Percentiles rank a stretch among this genome's conserved stretches.
Conservation (phyloP, 2,113 vertebrate genomes). For the Rhagologus leucostigma region DNA sequence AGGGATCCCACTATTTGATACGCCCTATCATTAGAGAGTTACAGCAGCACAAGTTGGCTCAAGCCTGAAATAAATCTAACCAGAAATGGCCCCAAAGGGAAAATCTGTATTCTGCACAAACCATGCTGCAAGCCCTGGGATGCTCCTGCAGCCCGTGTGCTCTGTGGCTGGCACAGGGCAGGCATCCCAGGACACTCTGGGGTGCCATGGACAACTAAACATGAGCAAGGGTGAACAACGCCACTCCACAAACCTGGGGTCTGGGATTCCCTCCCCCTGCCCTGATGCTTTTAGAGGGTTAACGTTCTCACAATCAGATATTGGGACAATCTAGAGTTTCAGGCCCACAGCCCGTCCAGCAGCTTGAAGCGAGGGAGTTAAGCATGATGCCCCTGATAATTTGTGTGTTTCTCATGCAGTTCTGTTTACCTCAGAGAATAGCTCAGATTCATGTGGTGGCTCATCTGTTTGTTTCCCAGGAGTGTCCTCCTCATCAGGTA, state of each 20-base stretch:
- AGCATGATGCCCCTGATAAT: conserved; percentile 80
- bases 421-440: conserved; percentile 86
- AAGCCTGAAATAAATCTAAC: neutral
- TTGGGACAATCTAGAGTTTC: conserved; percentile 73
- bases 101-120: neutral
- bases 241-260: neutral
- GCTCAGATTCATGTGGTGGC: conserved; percentile 84
- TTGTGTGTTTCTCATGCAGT: conserved; percentile 90
- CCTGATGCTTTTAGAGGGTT: conserved; percentile 55
- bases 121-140: neutral
- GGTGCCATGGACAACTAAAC: neutral
- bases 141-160: neutral
- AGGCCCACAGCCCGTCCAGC: conserved; percentile 55
- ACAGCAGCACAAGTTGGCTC: neutral
- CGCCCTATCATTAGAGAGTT: rapidly evolving
- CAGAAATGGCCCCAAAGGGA: neutral
- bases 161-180: rapidly evolving
- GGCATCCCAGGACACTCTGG: neutral
- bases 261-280: neutral
- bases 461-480: conserved; percentile 94
- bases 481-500: conserved; percentile 88
- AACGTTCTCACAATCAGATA: conserved; percentile 78
- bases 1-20: neutral
- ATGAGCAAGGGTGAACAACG: neutral
- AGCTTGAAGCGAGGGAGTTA: conserved; percentile 70